Evolutionary conservation across 2,888 invertebrate genomes (phyloP).

Genomic region (Chloromyia formosa): DNA sequence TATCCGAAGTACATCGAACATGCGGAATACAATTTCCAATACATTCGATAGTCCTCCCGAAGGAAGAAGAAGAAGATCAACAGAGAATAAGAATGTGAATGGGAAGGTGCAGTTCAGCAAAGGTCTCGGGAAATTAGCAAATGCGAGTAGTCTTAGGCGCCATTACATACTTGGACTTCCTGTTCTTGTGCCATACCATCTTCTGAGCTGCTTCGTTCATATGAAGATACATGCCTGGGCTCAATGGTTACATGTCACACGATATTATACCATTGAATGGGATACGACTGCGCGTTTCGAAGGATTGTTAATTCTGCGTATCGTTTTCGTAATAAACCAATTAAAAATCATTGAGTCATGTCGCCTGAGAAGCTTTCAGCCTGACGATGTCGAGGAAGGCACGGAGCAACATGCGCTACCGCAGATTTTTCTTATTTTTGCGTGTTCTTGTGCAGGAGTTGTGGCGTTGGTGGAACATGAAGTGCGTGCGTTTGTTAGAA

Average conservation of each 20-base stretch:
- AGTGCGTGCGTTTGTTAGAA: slow-evolving; percentile 47
- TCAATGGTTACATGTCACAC: neutral
- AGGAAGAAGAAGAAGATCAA: slow-evolving; percentile 1
- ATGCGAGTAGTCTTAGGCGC: slow-evolving; percentile 39
- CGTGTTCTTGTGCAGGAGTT: neutral
- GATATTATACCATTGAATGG: slow-evolving; percentile 4
- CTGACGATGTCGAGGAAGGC: neutral
- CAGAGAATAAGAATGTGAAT: slow-evolving; percentile 22
- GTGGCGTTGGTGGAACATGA: slow-evolving; percentile 13
- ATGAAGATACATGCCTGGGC: neutral
- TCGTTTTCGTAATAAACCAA: slow-evolving; percentile 43
- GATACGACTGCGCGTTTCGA: slow-evolving; percentile 1
- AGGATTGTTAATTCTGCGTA: slow-evolving; percentile 29
- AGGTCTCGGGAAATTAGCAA: slow-evolving; percentile 42
- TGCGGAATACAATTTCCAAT: slow-evolving; percentile 19
- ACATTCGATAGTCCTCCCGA: slow-evolving; percentile 2
- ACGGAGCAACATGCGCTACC: slow-evolving; percentile 8
- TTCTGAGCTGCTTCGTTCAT: neutral
- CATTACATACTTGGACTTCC: slow-evolving; percentile 42
- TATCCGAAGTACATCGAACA: slow-evolving; percentile 8
- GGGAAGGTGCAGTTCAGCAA: slow-evolving; percentile 22
- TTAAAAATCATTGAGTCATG: slow-evolving; percentile 44
- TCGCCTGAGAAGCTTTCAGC: neutral
- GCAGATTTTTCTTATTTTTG: slow-evolving; percentile 5
- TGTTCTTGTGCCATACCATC: slow-evolving; percentile 31